phyloP scores from a whole-genome alignment of 2,113 vertebrate genomes.

The Takifugu bimaculatus region DNA sequence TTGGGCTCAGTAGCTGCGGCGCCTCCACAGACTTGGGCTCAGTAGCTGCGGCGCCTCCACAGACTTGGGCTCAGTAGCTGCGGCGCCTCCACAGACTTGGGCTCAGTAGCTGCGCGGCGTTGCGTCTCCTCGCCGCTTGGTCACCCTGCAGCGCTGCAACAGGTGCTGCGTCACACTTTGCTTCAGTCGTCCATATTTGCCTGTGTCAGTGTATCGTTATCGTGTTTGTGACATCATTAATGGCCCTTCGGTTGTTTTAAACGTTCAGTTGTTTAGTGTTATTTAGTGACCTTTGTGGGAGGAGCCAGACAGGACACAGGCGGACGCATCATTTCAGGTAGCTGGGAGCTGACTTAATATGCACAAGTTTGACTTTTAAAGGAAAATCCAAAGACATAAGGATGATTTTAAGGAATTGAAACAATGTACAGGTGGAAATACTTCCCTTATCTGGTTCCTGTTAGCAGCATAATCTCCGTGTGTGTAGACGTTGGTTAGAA shows the following conservation, averaged over 20 bases:
- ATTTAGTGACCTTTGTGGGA: constrained; percentile 5
- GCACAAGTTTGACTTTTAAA: constrained; percentile 9
- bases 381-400: constrained; percentile 9
- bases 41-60: no score
- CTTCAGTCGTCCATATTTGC: constrained; percentile 31
- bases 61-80: no score
- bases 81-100: constrained; percentile 52
- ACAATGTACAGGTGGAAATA: constrained; percentile 34
- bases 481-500: constrained; percentile 3
- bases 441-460: constrained; percentile 24
- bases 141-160: constrained; percentile 18
- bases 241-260: constrained; percentile 36
- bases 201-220: constrained; percentile 44
- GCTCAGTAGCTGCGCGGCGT: constrained; percentile 59
- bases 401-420: constrained; percentile 30
- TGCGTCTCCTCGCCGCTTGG: constrained; percentile 29
- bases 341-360: constrained; percentile 42
- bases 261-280: constrained; percentile 37
- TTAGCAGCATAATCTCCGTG: constrained; percentile 9
- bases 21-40: no score
- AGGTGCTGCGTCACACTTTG: constrained; percentile 37
- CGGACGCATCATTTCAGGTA: constrained; percentile 13
- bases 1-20: no score
- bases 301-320: constrained; percentile 9
- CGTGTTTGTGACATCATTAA: constrained; percentile 45